These are phyloP conservation scores for Tragulus kanchil DNA, from an alignment of 2,113 vertebrate species.

Conservation along the genomic window DNA sequence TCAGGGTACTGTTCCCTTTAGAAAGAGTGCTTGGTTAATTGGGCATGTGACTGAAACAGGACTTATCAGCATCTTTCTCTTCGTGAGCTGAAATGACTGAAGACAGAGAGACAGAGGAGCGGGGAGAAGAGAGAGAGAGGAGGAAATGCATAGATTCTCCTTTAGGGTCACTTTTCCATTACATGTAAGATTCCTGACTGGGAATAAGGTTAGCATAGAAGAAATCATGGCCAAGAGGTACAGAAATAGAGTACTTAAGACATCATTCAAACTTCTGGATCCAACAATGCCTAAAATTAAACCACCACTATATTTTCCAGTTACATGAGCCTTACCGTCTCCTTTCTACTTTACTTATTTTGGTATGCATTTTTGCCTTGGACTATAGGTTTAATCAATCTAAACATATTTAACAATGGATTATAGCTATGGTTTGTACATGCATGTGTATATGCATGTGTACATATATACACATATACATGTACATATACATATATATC, in stretches of 20 bases:
- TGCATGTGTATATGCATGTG: too few species aligned
- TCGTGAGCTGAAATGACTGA: neutral
- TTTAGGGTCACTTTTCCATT: neutral
- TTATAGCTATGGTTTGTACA: neutral
- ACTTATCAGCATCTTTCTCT: neutral
- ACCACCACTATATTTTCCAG: neutral
- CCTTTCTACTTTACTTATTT: slow-evolving; percentile 13
- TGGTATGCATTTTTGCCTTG: neutral
- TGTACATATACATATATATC: neutral
- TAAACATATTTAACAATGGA: slow-evolving; percentile 40
- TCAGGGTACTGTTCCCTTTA: neutral
- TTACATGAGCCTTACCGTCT: neutral
- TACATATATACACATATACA: neutral
- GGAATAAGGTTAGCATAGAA: neutral
- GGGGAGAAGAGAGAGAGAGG: neutral
- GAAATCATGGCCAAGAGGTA: neutral
- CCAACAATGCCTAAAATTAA: slow-evolving; percentile 31
- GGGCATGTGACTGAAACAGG: neutral
- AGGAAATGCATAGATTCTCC: neutral
- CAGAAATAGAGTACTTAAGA: neutral
- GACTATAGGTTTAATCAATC: neutral
- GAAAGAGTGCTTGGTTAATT: neutral
- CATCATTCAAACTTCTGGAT: neutral
- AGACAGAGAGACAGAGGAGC: neutral
- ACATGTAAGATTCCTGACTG: neutral